Base-by-base conservation (phyloP, 2,113 vertebrate genomes). In the Gulo gulo region DNA sequence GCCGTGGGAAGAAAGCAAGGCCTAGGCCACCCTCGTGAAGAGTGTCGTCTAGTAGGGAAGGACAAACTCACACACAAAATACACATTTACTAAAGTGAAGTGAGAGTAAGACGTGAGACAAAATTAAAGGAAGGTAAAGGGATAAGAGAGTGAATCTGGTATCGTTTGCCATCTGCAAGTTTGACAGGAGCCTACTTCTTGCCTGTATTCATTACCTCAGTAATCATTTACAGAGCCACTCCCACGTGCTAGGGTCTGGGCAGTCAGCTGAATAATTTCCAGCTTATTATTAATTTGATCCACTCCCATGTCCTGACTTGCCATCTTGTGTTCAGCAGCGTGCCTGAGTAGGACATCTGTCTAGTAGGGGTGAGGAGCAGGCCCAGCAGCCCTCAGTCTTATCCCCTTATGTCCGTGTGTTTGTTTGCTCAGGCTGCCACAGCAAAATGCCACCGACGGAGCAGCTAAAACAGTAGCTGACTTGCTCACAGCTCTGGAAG, bases 151-250 rank as follows among this genome's bases (percentile, higher is more conserved):
- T 55, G 26, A 71, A 45, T 42, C 50, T 61, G 11, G 47, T 67
- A n/a, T 31, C 61, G 63, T 91, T 80, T 23, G 3, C 47, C 31
- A 34, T 20, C 50, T 67, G 69, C 34, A 94, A 76, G 79, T 91
- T 96, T 82, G 59, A 59, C 34, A 94, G 55, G 42, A 42, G 52
- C 92, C 76, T 84, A 81, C 57, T 85, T 96, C 82, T 61, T 91
- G 84, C 61, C 83, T 94, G 69, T 69, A 90, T 94, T 94, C 67
- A 31, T 96, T 84, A 18, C 45, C 55, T 94, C 82, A 84, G 63
- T 42, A 86, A 94, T 93, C 95, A 92, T 93, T 96, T 92, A 78
- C 83, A 87, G 63, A 97, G 74, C n/a, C 55, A 18, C n/a, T 92
- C 61, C 47, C 80, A 73, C 1, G 0, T n/a, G 26, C 42, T 80